Evolutionary conservation across 2,797 vertebrate species (phyloP), one percentile per base, ranked within the genome.

Genomic region (Stomatorhinus walkeri): DNA sequence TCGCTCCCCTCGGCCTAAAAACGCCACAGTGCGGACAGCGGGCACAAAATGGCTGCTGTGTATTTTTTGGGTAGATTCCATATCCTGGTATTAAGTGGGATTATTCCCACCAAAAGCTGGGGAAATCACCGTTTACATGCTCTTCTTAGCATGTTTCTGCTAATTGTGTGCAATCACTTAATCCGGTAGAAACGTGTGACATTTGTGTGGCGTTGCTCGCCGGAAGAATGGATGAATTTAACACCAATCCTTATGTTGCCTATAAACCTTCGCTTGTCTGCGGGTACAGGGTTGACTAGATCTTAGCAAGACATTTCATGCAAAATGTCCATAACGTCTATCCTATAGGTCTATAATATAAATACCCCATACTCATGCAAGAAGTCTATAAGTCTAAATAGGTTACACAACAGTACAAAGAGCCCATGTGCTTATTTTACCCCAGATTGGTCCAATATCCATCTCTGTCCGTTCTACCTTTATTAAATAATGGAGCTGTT

Each of bases 401-500:
- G 72, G 32, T 16, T 43, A 40, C 68, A 1, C 68, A 19, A 43
- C 2, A 0, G 36, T 79, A 43, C 72, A 43, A 79, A 79, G 16
- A 43, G 36, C 36, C 72, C 36, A n/a, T 4, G 36, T 36, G 72
- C 32, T 16, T 76, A 19, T 43, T 76, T 76, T 40, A 76, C 32
- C 40, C 16, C 7, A 76, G 14, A 40, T 43, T 40, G 19, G 12
- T 40, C 72, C 72, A 76, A 36, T 40, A 76, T 36, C 32, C 14
- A 76, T 40, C 72, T 76, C 72, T 36, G 16, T 76, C 19, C 8
- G 40, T 79, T n/a, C 72, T 79, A 9, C 28, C 72, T 79, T 46
- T 79, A 43, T 43, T 36, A 6, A 83, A 84, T 51, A 76, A 32
- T n/a, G 68, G 46, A 89, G 64, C 90, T 61, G 89, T 84, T 88